Evolutionary conservation across 2,888 invertebrate genomes (phyloP).

Genomic region (Operophtera brumata): DNA sequence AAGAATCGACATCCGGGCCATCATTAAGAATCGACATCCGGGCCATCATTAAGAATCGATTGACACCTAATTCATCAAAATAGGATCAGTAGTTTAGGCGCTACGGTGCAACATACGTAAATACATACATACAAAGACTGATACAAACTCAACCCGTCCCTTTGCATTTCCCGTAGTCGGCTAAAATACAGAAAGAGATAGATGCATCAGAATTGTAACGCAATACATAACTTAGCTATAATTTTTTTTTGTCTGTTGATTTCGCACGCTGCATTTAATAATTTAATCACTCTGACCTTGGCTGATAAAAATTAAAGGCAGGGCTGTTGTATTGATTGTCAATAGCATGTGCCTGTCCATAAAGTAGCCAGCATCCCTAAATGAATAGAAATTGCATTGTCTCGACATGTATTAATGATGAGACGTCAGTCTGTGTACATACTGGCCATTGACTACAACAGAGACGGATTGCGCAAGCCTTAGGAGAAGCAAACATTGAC

Average conservation of each 20-base stretch:
- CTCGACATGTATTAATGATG: constrained; percentile 20
- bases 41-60: too few relatives aligned
- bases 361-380: constrained; percentile 3
- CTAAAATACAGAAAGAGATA: too few relatives aligned
- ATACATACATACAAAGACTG: too few relatives aligned
- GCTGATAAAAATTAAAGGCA: background rate
- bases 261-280: background rate
- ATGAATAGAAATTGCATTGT: constrained; percentile 8
- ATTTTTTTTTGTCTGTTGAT: background rate
- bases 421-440: constrained; percentile 13
- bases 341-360: background rate
- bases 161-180: too few relatives aligned
- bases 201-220: too few relatives aligned
- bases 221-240: too few relatives aligned
- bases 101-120: too few relatives aligned
- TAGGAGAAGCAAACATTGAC: constrained; percentile 21
- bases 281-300: background rate
- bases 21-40: too few relatives aligned
- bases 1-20: too few relatives aligned
- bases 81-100: too few relatives aligned
- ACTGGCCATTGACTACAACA: constrained; percentile 6
- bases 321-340: background rate
- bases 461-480: constrained; percentile 17
- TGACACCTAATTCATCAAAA: too few relatives aligned
- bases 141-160: too few relatives aligned